Conservation (phyloP, 2,113 vertebrate genomes). For the Polypterus senegalus region DNA sequence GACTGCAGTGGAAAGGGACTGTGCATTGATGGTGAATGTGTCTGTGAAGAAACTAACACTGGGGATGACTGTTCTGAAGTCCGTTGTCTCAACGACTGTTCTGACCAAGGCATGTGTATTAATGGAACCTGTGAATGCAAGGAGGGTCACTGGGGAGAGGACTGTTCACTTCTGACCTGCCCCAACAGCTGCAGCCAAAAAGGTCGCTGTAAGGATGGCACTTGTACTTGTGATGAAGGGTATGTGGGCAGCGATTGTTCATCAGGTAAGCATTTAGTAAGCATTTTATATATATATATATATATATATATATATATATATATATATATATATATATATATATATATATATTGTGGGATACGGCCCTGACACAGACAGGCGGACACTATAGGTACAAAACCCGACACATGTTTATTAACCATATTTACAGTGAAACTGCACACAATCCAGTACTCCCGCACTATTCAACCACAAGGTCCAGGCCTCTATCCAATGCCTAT, state of each 20-base stretch:
- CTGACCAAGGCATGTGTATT: constrained; percentile 66
- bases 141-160: constrained; percentile 71
- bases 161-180: constrained; percentile 70
- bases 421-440: too few relatives aligned
- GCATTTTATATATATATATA: too few relatives aligned
- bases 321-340: too few relatives aligned
- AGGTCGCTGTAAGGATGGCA: constrained; percentile 70
- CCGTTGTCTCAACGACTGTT: constrained; percentile 81
- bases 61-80: constrained; percentile 78
- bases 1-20: constrained; percentile 77
- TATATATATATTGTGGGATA: too few relatives aligned
- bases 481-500: too few relatives aligned
- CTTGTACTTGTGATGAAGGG: constrained; percentile 77
- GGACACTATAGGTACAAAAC: too few relatives aligned
- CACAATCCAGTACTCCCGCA: too few relatives aligned
- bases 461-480: too few relatives aligned
- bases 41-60: constrained; percentile 78
- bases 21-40: constrained; percentile 82
- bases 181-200: constrained; percentile 76
- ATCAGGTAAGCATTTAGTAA: constrained; percentile 51
- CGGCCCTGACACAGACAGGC: too few relatives aligned
- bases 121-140: constrained; percentile 80
- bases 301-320: too few relatives aligned
- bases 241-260: constrained; percentile 84
- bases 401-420: too few relatives aligned